Percentiles rank a stretch among this genome's conserved stretches.
Evolutionary conservation across 2,797 vertebrate genomes (phyloP).

Genomic region (Cottoperca gobio): DNA sequence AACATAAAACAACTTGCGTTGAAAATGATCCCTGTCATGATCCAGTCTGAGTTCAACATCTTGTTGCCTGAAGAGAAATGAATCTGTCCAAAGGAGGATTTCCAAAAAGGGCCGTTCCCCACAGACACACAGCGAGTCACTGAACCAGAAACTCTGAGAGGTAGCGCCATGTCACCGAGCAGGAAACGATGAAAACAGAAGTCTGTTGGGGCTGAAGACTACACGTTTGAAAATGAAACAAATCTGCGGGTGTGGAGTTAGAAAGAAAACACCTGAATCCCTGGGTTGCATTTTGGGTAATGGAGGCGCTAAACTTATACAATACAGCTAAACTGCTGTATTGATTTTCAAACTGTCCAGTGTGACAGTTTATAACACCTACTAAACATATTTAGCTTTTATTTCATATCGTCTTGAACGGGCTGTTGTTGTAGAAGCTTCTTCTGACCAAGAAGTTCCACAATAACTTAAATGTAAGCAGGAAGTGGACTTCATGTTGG

Average conservation of each 20-base stretch:
- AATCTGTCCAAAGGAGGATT: slow-evolving; percentile 5
- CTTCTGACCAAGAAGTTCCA: not conserved
- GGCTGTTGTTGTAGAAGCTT: not conserved
- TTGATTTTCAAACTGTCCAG: not conserved
- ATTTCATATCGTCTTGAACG: not conserved
- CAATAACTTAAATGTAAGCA: not conserved
- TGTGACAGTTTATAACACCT: not conserved
- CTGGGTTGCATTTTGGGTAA: not conserved
- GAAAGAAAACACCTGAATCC: not conserved
- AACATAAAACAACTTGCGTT: not conserved
- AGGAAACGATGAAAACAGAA: not conserved
- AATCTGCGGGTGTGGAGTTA: not conserved
- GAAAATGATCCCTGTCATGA: not conserved
- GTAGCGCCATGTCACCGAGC: not conserved
- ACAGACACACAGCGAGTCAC: not conserved
- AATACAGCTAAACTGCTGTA: too few relatives aligned
- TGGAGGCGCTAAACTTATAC: too few relatives aligned
- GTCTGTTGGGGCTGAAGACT: not conserved
- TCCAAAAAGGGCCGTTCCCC: not conserved
- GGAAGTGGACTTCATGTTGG: too few relatives aligned
- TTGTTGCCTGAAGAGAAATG: not conserved
- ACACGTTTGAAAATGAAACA: not conserved
- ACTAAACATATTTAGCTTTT: not conserved
- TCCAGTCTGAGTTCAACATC: not conserved
- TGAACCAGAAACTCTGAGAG: not conserved